phyloP scores from a whole-genome alignment of 2,113 vertebrate species.

The Prinia subflava region DNA sequence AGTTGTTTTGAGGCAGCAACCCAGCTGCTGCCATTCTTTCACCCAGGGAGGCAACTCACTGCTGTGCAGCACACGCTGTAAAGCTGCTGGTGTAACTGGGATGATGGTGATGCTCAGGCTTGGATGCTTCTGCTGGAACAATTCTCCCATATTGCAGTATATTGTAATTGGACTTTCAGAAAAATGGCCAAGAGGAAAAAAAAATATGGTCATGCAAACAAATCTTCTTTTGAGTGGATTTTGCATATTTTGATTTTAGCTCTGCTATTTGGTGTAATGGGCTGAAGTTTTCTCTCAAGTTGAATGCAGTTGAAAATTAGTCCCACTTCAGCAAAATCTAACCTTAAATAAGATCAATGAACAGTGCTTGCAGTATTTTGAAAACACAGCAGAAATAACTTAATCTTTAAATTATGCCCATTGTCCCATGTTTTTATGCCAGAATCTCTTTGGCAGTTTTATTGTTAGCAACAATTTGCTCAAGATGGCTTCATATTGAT shows the following conservation, averaged over 20 bases:
- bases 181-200: not conserved
- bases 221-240: not conserved
- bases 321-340: not conserved
- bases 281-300: not conserved
- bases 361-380: not conserved
- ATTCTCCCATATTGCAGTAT: not conserved
- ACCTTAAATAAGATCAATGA: not conserved
- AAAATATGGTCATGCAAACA: rapidly evolving
- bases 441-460: not conserved
- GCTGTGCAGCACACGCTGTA: not conserved
- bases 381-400: not conserved
- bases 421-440: not conserved
- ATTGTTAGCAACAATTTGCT: not conserved
- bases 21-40: not conserved
- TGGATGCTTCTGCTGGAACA: not conserved
- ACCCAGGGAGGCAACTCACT: not conserved
- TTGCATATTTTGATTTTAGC: not conserved
- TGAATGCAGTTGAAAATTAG: not conserved
- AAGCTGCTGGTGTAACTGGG: not conserved
- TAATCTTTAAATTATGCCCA: not conserved
- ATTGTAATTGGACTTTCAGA: not conserved
- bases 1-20: not conserved
- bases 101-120: not conserved
- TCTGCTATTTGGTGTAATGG: not conserved
- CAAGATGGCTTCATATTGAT: not conserved